phyloP scores from a whole-genome alignment of 2,113 vertebrate species.

The Spilogale gracilis region DNA sequence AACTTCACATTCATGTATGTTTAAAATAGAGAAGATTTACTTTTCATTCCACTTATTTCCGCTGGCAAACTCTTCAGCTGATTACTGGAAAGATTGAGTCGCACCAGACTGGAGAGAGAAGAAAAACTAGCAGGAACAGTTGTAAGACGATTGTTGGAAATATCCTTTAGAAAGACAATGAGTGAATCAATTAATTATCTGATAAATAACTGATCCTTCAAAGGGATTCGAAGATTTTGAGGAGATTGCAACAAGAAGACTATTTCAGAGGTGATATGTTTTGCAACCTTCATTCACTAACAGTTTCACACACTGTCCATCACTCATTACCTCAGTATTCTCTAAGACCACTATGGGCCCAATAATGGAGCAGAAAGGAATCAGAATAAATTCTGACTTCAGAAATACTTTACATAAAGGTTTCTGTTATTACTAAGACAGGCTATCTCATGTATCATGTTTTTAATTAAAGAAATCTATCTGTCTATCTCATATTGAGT shows the following conservation, averaged over 20 bases:
- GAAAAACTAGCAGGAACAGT: slow-evolving; percentile 90
- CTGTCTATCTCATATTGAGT: background rate
- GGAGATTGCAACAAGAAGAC: background rate
- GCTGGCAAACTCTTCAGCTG: slow-evolving; percentile 92
- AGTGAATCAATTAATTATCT: background rate
- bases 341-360: background rate
- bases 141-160: slow-evolving; percentile 93
- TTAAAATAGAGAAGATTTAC: slow-evolving; percentile 86
- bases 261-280: background rate
- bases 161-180: slow-evolving; percentile 88
- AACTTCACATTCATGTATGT: background rate
- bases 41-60: slow-evolving; percentile 92
- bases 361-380: slow-evolving; percentile 19
- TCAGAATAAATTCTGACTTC: slow-evolving; percentile 48
- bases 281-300: background rate
- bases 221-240: background rate
- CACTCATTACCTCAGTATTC: slow-evolving; percentile 1
- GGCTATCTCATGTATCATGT: background rate
- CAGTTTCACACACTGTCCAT: background rate
- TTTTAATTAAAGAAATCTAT: slow-evolving; percentile 9
- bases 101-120: slow-evolving; percentile 88
- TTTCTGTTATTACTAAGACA: slow-evolving; percentile 3
- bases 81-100: slow-evolving; percentile 93
- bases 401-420: slow-evolving; percentile 16
- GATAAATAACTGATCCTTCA: background rate